Evolutionary conservation across 1,140 invertebrate genomes (phyloP), one percentile per base, ranked within the genome.

Genomic region (Anastrepha obliqua): DNA sequence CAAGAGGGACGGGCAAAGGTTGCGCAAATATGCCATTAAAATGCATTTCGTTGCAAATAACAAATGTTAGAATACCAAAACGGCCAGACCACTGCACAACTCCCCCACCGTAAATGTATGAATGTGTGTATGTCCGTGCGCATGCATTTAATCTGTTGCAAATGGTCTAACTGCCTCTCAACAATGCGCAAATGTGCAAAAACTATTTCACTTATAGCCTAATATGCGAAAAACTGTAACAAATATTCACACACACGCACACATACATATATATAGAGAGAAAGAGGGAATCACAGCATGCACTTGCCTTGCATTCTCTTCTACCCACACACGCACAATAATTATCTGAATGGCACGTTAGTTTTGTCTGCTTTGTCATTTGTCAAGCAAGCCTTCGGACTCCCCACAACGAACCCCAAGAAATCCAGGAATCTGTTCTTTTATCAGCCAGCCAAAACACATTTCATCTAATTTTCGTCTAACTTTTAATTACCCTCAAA

Each of bases 401-500:
- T 7, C 74, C 55, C 55, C 42, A 15, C 47, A 20, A n/a, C 74
- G 20, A 81, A 55, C 70, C 6, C 62, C 13, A 44, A 86, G 5
- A 20, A 60, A 39, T 86, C n/a, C 62, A 86, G 5, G 20, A 60
- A 39, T 86, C n/a, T 86, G 47, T 62, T 47, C 85, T 86, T 86
- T 86, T 51, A 86, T 47, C 62, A 62, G 58, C 85, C 85, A 86
- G 62, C 47, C 85, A 55, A 44, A 60, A 60, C 85, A 44, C 85
- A 51, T 62, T 86, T 62, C 62, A 86, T 86, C 62, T 65, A 86
- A 86, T 86, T 86, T 65, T 62, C 62, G 29, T 29, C 58, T 42
- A 65, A 65, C 85, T 65, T 86, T 86, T 86, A 86, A 86, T 86
- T 86, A 62, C 62, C 62, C 85, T 65, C 85, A 86, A 86, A 65